Conservation (phyloP, 2,797 vertebrate genomes). For the Salmo trutta region DNA sequence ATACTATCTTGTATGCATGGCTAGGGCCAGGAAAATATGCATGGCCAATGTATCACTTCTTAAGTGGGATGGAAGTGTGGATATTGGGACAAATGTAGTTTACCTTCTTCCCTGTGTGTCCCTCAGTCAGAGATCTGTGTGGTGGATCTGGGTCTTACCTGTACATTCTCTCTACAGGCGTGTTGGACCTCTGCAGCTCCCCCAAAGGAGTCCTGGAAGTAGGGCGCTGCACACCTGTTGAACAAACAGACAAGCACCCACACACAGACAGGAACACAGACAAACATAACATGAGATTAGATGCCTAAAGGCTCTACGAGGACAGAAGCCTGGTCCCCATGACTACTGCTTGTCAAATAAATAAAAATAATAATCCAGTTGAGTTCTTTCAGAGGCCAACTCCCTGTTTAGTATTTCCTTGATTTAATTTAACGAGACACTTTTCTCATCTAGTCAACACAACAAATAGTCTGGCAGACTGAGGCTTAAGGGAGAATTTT, state of each 20-base stretch:
- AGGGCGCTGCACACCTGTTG: slow-evolving; percentile 81
- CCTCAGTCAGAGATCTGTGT: neutral
- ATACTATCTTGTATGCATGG: neutral
- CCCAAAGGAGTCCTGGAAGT: slow-evolving; percentile 80
- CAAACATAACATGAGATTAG: slow-evolving; percentile 2
- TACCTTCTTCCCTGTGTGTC: neutral
- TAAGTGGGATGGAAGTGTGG: neutral
- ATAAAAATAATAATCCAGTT: slow-evolving; percentile 18
- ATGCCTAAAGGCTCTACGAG: slow-evolving; percentile 9
- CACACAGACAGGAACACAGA: neutral
- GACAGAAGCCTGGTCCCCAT: slow-evolving; percentile 16
- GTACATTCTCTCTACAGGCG: slow-evolving; percentile 86
- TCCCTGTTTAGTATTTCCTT: slow-evolving; percentile 29
- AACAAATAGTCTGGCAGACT: slow-evolving; percentile 45
- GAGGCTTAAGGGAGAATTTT: slow-evolving; percentile 18
- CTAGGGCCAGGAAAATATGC: neutral
- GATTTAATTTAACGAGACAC: slow-evolving; percentile 30
- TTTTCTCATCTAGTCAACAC: slow-evolving; percentile 16
- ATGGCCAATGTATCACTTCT: neutral
- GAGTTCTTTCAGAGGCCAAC: slow-evolving; percentile 5
- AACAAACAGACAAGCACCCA: neutral
- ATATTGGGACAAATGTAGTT: neutral
- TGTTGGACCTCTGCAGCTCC: slow-evolving; percentile 84
- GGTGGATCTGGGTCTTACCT: slow-evolving; percentile 80
- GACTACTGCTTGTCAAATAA: neutral